A percentile compares a stretch with the other conserved stretches of the same genome.
Conservation (phyloP, 1,140 invertebrate genomes). For the Pogonognathellus flavescens region DNA sequence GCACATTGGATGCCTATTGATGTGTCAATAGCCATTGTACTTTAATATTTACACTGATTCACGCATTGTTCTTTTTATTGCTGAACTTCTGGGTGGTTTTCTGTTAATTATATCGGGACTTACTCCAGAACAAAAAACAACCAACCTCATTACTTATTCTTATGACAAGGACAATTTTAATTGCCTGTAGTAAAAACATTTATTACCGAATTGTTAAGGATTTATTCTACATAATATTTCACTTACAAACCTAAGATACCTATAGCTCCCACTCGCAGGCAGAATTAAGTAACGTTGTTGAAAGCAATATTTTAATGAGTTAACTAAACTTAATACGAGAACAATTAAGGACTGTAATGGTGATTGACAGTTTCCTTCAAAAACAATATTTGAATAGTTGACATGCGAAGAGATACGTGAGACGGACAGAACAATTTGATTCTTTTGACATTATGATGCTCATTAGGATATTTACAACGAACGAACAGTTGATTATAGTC, state of each 20-base stretch:
- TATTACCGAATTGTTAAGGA: too few relatives aligned
- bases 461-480: background rate
- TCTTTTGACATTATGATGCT: background rate
- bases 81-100: too few relatives aligned
- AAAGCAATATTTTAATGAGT: background rate
- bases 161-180: too few relatives aligned
- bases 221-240: too few relatives aligned
- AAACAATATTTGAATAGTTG: background rate
- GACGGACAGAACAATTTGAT: slow-evolving; percentile 31
- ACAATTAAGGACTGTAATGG: slow-evolving; percentile 1
- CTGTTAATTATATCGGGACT: too few relatives aligned
- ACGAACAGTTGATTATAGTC: background rate
- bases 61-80: too few relatives aligned
- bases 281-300: background rate
- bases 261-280: background rate
- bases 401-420: slow-evolving; percentile 12
- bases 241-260: background rate
- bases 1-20: too few relatives aligned
- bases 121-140: too few relatives aligned
- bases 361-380: slow-evolving; percentile 20
- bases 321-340: background rate
- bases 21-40: too few relatives aligned
- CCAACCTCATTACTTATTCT: too few relatives aligned
- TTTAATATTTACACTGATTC: too few relatives aligned
- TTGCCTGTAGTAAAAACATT: too few relatives aligned